Evolutionary conservation across 92 coral and sea anemone genomes (phyloP), one percentile per base, ranked within the genome.

Genomic region (Phenganax marumi): DNA sequence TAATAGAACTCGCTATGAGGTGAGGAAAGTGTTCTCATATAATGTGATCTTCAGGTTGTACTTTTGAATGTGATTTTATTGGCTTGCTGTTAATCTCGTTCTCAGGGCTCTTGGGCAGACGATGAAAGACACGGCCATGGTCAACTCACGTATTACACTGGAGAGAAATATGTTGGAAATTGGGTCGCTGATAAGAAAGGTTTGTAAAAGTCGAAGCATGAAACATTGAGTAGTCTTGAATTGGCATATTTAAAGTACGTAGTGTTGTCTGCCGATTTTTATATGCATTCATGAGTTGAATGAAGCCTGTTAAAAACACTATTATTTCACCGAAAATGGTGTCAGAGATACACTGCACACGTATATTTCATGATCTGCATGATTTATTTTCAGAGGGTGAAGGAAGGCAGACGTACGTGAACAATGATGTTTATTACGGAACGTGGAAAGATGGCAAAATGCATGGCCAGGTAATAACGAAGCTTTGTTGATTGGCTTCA

Each of bases 141-240:
- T 10, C 92, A 90, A 46, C 75, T 96, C 61, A 88, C 91, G 16
- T 96, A 89, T 90, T 90, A 84, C 86, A 90, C 93, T 50, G 99
- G 97, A 8, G 99, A 96, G 90, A 96, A 91, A 60, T 96, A 96
- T 90, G 83, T 76, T 19, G 99, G 99, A 13, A 82, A 91, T 65
- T 96, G 99, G 99, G 76, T 89, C 80, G 99, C 93, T 24, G 99
- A 96, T 84, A 92, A 89, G 75, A 93, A 95, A 76, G 90, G 98
- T 95, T 81, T 17, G 97, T 79, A 2, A 18, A 18, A 70, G 8
- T 52, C 25, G 11, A 25, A 61, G 16, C 25, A 12, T 16, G 13
- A 52, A 12, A 49, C 49, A 19, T 8, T 54, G 22, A 52, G 43
- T 33, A 33, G 43, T 33, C 43, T 47, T 56, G 63, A 56, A n/a